These are phyloP conservation scores for Tetranychus piercei DNA, from an alignment of 2,888 invertebrate species.

Conservation along the genomic window DNA sequence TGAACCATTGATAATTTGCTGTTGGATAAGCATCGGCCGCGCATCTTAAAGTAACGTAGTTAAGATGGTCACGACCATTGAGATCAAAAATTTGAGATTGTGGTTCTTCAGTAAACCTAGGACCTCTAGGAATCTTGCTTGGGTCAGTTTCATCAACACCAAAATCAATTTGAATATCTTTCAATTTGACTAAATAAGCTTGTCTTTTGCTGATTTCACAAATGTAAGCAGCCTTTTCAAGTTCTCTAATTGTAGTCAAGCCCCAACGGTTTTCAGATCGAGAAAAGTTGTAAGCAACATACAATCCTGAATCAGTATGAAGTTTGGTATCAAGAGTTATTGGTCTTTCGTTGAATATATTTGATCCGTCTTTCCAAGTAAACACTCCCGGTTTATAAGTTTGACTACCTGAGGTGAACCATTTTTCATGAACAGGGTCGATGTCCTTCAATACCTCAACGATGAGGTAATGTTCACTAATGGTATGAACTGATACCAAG, in stretches of 20 bases:
- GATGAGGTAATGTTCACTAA: slow-evolving; percentile 72
- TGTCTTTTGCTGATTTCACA: slow-evolving; percentile 27
- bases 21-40: slow-evolving; percentile 54
- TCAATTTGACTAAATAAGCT: too few relatives aligned
- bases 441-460: slow-evolving; percentile 56
- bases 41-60: slow-evolving; percentile 52
- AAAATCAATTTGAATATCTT: slow-evolving; percentile 1
- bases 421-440: slow-evolving; percentile 63
- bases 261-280: too few relatives aligned
- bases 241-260: too few relatives aligned
- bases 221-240: too few relatives aligned
- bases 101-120: slow-evolving; percentile 70
- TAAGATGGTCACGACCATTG: slow-evolving; percentile 44
- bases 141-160: slow-evolving; percentile 44
- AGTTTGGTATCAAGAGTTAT: too few relatives aligned
- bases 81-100: slow-evolving; percentile 63
- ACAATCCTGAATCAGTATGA: too few relatives aligned
- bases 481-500: slow-evolving; percentile 48
- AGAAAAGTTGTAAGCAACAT: too few relatives aligned
- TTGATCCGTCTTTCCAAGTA: too few relatives aligned
- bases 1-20: slow-evolving; percentile 73
- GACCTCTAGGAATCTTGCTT: slow-evolving; percentile 62
- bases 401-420: slow-evolving; percentile 41
- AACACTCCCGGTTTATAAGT: too few relatives aligned
- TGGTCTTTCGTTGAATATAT: too few relatives aligned